Evolutionary conservation across 2,797 vertebrate genomes (phyloP), one percentile per base, ranked within the genome.

Genomic region (Schizopygopsis malacanthus): DNA sequence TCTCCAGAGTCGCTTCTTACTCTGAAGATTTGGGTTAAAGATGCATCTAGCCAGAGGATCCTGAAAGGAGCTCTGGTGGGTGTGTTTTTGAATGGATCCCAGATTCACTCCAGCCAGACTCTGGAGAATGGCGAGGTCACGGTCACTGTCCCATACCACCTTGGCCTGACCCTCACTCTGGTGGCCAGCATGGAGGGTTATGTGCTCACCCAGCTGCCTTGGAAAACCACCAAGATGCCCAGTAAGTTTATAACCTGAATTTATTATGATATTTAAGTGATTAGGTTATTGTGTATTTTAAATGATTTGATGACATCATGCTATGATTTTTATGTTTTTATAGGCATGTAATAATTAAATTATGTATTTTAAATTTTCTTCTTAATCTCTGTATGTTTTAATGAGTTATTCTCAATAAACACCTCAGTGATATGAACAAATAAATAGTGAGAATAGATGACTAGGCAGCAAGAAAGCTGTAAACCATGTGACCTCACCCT

Each of bases 11-110:
- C 96, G 8, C 92, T 90, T 85, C 98, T 99, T 86, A 94, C 92
- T 0, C 93, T 99, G 15, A 98, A 96, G 93, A 97, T 98, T 69
- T 96, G 97, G 93, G 96, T 98, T 87, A 97, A 96, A 87, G 98
- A 99, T 89, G 87, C 94, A 59, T 94, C 96, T 92, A 98, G 96
- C 72, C 97, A 96, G 28, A 96, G 96, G 89, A 95, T 95, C 39
- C 92, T 99, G 87, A 89, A 2, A 1, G 96, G 96, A 20, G 98
- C 97, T 0, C 90, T 93, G 0, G 97, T 99, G 16, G 95, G 95
- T 61, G 94, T 98, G 45, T 99, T 97, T 84, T 89, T 97, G 1
- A 98, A 98, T 92, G 95, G 97, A 92, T 96, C 95, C 0, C 93
- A 96, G 90, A 95, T 93, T 25, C 95, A 95, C 87, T 97, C 96